Evolutionary conservation across 2,888 invertebrate genomes (phyloP).

Genomic region (Trachelus tabidus): DNA sequence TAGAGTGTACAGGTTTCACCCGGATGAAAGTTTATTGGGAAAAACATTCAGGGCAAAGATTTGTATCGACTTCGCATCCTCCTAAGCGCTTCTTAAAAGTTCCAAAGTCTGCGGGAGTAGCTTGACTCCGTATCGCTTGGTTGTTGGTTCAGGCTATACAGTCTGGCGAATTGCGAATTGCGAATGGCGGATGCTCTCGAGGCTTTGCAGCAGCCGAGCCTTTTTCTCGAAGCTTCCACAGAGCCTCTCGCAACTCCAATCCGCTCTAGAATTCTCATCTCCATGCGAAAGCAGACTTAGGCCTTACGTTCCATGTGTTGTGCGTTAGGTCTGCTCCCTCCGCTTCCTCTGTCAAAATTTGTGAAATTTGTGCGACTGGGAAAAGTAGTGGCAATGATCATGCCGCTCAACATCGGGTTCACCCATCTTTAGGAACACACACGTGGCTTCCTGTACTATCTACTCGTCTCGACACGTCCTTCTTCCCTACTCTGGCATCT

Average conservation of each 20-base stretch:
- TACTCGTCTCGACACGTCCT: too few species aligned
- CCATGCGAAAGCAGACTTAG: background rate
- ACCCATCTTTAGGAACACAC: too few species aligned
- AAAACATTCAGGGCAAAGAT: background rate
- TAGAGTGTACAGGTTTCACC: background rate
- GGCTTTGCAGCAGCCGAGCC: background rate
- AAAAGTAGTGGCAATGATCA: too few species aligned
- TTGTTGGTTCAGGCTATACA: background rate
- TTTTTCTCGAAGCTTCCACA: too few species aligned
- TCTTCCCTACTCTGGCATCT: background rate
- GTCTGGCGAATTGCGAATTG: background rate
- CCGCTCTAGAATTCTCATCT: background rate
- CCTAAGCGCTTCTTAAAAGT: conserved; percentile 48
- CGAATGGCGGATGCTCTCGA: too few species aligned
- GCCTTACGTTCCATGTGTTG: background rate
- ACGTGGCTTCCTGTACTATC: too few species aligned
- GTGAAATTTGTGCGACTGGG: too few species aligned
- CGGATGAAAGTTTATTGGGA: background rate
- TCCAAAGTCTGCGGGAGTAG: conserved; percentile 34
- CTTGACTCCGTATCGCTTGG: conserved; percentile 9
- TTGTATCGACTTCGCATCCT: background rate
- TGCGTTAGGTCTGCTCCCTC: background rate
- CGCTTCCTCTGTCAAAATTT: background rate
- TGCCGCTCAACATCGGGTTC: too few species aligned
- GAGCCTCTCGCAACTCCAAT: background rate